Base-by-base conservation (phyloP, 2,888 invertebrate species). In the Temnothorax ravouxi region DNA sequence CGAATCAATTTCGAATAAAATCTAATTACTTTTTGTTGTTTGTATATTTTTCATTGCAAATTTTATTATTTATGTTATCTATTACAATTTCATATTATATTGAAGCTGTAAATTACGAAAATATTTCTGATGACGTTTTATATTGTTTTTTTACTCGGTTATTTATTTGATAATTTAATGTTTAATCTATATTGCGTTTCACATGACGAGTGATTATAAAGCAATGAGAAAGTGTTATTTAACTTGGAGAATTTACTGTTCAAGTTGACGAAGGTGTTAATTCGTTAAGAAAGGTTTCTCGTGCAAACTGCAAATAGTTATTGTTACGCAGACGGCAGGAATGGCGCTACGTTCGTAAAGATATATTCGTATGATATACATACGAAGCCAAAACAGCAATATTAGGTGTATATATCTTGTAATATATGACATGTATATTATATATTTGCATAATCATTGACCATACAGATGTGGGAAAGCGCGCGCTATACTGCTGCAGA, bases 331-430 rank as follows among this genome's bases (percentile, higher is more conserved):
- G 76, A 67, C 29, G 29, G 29, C 29, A 29, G 29, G 29, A 71
- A 88, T 89, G 89, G 86, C 88, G 71, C 86, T 89, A 88, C 87
- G 84, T 85, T 89, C 88, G 88, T 67, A 87, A 88, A 90, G 29
- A 29, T 29, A 29, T 29, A 29, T 85, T 91, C 88, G 88, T 86
- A 89, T 85, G 93, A 29, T 91, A 91, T 90, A 90, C 88, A 90
- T 87, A 79, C 90, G 87, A 91, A 93, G 93, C 93, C 93, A 94
- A 94, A 64, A 94, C 92, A 94, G 94, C 94, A 94, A 94, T 94
- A 94, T 92, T 94, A 94, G 93, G 89, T 94, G 93, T 94, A 94
- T 91, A 94, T 93, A 94, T 85, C 91, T 91, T 93, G 92, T 93
- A 92, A 93, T 91, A 93, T 91, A 92, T 86, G 89, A 86, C 84